Evolutionary conservation across 2,113 vertebrate genomes (phyloP), one percentile per base, ranked within the genome.

Genomic region (Lagopus leucura): DNA sequence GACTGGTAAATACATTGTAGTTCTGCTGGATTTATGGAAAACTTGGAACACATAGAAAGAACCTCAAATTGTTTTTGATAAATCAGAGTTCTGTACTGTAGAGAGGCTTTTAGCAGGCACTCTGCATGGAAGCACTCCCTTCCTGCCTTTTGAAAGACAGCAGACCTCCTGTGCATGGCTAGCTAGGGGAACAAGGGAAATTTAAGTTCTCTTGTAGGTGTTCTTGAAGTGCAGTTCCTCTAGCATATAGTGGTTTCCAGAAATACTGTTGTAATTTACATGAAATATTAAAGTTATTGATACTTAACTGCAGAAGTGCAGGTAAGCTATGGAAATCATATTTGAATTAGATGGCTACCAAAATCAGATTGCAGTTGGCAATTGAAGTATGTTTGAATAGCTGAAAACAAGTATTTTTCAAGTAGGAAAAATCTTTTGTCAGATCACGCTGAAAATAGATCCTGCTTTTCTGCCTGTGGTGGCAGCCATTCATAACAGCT

Each of bases 341-440:
- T 54, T 65, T 63, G 54, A 79, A 1, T 60, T 48, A 76, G 27
- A 45, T 34, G 6, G 17, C 22, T 64, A 36, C 15, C 13, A 61
- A 76, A 89, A 89, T 67, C 30, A 70, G 55, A 42, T 90, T 89
- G 60, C 27, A 21, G 30, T 52, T 63, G 54, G 40, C 58, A 82
- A 30, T 48, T 85, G 43, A 79, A 47, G 89, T 32, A 17, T 48
- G 12, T 67, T 79, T 76, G 40, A 85, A 70, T 70, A 73, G 45
- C 58, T 82, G 60, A 80, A 92, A 91, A n/a, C 54, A 66, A 88
- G 24, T 88, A 65, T 48, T 89, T 93, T 79, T 8, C 58, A 57
- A 73, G 47, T 69, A 36, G 63, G 54, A 65, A 58, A 73, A 79
- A 25, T 24, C 48, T 87, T 86, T 86, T 84, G 64, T 42, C 78